These are phyloP conservation scores for Temnothorax ravouxi DNA, from an alignment of 2,888 invertebrate species.

Conservation along the genomic window DNA sequence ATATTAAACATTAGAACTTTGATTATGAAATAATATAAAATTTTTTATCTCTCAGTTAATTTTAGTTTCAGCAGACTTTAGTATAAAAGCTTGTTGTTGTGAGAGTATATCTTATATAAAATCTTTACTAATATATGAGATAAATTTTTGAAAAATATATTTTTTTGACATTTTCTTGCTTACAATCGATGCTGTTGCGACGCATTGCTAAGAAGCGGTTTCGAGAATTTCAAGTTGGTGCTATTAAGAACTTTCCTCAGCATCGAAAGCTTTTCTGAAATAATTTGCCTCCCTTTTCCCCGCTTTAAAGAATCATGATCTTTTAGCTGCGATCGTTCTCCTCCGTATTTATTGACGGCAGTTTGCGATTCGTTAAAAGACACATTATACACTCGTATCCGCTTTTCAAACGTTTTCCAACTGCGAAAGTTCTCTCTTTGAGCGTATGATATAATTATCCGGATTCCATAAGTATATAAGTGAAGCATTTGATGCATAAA, in stretches of 20 bases:
- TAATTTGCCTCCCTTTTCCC: not conserved
- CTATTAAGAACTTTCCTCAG: constrained; percentile 30
- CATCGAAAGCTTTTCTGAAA: not conserved
- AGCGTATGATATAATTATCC: constrained; percentile 75
- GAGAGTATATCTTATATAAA: not conserved
- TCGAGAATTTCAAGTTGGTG: constrained; percentile 9
- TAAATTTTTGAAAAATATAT: not conserved
- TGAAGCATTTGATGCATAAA: constrained; percentile 75
- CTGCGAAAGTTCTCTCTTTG: constrained; percentile 63
- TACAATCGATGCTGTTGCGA: not conserved
- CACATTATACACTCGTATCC: constrained; percentile 15
- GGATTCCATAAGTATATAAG: constrained; percentile 52
- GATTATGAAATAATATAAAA: not conserved
- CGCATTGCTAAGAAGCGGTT: constrained; percentile 11
- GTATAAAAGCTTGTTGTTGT: not conserved
- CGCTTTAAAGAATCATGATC: constrained; percentile 21
- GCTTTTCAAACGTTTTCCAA: constrained; percentile 36
- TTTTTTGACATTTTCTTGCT: not conserved
- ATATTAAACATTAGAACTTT: not conserved
- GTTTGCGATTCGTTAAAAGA: constrained; percentile 40
- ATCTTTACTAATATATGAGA: not conserved
- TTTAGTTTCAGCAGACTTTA: not conserved
- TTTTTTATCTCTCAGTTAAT: not conserved
- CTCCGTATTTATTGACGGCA: not conserved
- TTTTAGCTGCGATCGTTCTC: not conserved